These are phyloP conservation scores for Pheosia tremula DNA, from an alignment of 2,888 invertebrate genomes.

Conservation along the genomic window DNA sequence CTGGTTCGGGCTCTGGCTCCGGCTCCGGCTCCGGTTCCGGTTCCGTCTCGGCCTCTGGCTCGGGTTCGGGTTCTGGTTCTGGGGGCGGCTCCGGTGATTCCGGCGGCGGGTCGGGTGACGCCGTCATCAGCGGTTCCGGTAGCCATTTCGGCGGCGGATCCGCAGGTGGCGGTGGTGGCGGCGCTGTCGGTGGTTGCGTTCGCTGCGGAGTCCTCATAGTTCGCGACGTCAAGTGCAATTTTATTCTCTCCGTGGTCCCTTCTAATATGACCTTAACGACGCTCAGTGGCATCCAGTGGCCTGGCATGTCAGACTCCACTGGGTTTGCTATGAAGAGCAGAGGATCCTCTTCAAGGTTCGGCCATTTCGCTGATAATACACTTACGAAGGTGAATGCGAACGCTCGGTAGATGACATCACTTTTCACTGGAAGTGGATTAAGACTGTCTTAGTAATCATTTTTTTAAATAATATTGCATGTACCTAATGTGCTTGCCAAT, in stretches of 20 bases:
- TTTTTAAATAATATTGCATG: too few species aligned
- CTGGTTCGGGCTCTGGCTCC: not conserved
- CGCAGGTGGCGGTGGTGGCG: slow-evolving; percentile 17
- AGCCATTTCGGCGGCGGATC: slow-evolving; percentile 5
- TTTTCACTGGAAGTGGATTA: slow-evolving; percentile 35
- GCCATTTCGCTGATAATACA: slow-evolving; percentile 23
- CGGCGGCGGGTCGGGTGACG: slow-evolving; percentile 9
- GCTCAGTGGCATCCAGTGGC: slow-evolving; percentile 66
- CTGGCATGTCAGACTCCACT: slow-evolving; percentile 62
- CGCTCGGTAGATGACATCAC: slow-evolving; percentile 20
- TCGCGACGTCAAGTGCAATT: not conserved
- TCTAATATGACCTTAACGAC: slow-evolving; percentile 55
- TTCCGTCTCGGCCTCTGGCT: not conserved
- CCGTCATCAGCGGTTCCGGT: slow-evolving; percentile 9
- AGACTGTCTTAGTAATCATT: not conserved
- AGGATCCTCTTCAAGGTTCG: slow-evolving; percentile 31
- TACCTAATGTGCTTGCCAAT: too few species aligned
- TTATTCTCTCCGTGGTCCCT: slow-evolving; percentile 17
- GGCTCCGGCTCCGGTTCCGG: not conserved
- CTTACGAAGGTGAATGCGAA: slow-evolving; percentile 14
- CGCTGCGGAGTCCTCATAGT: slow-evolving; percentile 5
- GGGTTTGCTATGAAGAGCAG: slow-evolving; percentile 62
- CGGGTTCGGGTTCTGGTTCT: not conserved
- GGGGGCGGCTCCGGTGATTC: slow-evolving; percentile 3
- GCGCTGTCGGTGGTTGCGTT: slow-evolving; percentile 10